A percentile compares a stretch with the other conserved stretches of the same genome.
Conservation (phyloP, 2,113 vertebrate genomes). For the Tapirus terrestris region DNA sequence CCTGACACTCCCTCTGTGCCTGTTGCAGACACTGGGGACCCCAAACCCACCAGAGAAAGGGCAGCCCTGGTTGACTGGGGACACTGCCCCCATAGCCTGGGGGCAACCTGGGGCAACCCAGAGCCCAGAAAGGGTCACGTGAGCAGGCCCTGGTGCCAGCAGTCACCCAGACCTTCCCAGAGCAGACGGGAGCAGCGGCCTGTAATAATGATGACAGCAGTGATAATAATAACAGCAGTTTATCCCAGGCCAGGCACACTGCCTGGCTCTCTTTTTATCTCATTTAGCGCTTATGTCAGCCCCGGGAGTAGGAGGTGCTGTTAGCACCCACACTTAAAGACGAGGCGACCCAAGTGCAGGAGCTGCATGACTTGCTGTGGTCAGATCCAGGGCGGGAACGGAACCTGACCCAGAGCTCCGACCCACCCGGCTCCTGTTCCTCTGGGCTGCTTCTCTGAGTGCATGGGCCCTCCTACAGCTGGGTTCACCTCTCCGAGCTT, state of each 20-base stretch:
- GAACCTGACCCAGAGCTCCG: not conserved
- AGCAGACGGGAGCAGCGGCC: not conserved
- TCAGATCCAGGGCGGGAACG: not conserved
- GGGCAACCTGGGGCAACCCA: not conserved
- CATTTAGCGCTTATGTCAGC: not conserved
- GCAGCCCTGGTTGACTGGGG: not conserved
- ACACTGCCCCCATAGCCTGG: not conserved
- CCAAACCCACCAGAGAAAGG: not conserved
- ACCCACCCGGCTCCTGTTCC: not conserved
- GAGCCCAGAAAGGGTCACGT: not conserved
- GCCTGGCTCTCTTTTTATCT: not conserved
- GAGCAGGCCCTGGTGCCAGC: not conserved
- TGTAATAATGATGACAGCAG: fast-evolving
- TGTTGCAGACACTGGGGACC: not conserved
- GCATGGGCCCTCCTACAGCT: not conserved
- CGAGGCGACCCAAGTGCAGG: not conserved
- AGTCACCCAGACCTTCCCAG: not conserved
- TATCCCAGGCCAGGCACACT: not conserved
- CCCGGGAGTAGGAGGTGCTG: too few relatives aligned
- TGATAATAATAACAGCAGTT: not conserved
- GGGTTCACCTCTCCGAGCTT: not conserved
- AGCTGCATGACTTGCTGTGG: not conserved
- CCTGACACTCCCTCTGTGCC: not conserved
- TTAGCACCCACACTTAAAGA: not conserved
- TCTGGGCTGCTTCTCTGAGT: not conserved